Percentiles rank a stretch among this genome's conserved stretches.
phyloP scores from a whole-genome alignment of 2,113 vertebrate genomes.

The Cyphomyrus plagiostoma region DNA sequence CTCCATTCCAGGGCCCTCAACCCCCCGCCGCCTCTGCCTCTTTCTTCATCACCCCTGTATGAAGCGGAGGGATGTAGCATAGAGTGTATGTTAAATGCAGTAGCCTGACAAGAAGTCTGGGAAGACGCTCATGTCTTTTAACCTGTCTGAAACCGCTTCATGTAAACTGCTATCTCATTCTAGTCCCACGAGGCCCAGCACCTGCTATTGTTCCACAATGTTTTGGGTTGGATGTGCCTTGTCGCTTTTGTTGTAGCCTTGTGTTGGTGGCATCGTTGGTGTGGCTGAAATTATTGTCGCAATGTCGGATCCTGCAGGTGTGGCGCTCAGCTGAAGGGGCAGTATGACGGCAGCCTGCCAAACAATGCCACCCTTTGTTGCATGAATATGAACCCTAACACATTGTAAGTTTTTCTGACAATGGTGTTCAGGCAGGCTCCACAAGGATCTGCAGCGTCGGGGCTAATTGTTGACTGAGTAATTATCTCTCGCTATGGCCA shows the following conservation, averaged over 20 bases:
- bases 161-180: not conserved
- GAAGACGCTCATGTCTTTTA: not conserved
- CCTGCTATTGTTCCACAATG: not conserved
- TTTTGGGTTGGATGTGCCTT: not conserved
- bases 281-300: not conserved
- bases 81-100: not conserved
- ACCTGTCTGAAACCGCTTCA: not conserved
- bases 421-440: not conserved
- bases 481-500: not conserved
- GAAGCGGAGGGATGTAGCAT: not conserved
- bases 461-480: not conserved
- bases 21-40: not conserved
- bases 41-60: not conserved
- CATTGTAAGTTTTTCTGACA: not conserved
- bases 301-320: not conserved
- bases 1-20: not conserved
- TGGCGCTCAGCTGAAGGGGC: not conserved
- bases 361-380: not conserved
- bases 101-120: not conserved
- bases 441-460: not conserved
- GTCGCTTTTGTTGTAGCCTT: not conserved
- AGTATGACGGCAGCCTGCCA: not conserved
- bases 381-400: not conserved
- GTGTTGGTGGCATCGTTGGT: not conserved
- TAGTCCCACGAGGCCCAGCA: not conserved